Conservation (phyloP, 2,797 vertebrate genomes). For the Rhinatrema bivittatum region DNA sequence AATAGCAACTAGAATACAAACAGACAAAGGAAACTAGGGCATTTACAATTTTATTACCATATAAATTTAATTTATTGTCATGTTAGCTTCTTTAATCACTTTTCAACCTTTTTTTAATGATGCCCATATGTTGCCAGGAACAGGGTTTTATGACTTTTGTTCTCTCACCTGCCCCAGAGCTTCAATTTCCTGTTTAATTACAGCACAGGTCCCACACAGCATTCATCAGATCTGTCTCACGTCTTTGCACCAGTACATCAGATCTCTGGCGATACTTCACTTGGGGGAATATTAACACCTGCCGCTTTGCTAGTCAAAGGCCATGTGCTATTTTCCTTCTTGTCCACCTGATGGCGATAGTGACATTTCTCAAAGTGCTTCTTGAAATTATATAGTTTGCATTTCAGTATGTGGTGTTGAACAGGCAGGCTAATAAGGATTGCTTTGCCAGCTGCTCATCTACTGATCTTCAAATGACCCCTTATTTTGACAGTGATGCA, state of each 20-base stretch:
- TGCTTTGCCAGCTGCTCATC: background rate
- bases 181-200: slow-evolving; percentile 20
- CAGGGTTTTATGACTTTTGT: slow-evolving; percentile 21
- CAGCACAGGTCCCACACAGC: background rate
- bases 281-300: background rate
- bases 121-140: slow-evolving; percentile 24
- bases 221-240: slow-evolving; percentile 5
- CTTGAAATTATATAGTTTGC: background rate
- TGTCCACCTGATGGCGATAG: slow-evolving; percentile 26
- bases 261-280: background rate
- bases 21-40: too few species aligned
- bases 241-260: background rate
- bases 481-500: background rate
- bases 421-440: background rate
- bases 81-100: slow-evolving; percentile 24
- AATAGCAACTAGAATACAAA: too few species aligned
- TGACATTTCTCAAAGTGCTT: background rate
- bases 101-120: slow-evolving; percentile 30
- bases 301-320: background rate
- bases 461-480: background rate
- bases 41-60: slow-evolving; percentile 24
- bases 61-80: slow-evolving; percentile 28
- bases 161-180: slow-evolving; percentile 23
- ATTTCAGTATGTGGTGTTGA: too few species aligned
- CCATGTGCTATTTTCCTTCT: slow-evolving; percentile 3